Conservation (phyloP, 2,113 vertebrate genomes). For the Zosterops pallidus region DNA sequence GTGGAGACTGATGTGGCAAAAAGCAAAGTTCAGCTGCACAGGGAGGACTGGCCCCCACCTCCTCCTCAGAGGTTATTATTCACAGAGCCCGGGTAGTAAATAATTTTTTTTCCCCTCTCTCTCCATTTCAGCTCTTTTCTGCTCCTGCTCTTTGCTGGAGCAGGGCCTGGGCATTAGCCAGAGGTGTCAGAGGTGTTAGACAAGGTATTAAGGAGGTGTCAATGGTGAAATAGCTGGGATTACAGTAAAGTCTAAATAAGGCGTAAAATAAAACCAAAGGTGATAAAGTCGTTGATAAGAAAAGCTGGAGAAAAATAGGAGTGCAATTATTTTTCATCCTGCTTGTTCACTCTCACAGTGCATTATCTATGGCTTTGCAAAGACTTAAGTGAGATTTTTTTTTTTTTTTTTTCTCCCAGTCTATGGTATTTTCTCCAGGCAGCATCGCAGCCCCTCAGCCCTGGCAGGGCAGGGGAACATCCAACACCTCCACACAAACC, state of each 20-base stretch:
- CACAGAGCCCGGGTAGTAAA: background rate
- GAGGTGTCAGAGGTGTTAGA: conserved; percentile 57
- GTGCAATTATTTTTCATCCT: conserved; percentile 60
- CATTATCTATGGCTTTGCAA: conserved; percentile 52
- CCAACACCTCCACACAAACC: background rate
- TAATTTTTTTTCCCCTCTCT: background rate
- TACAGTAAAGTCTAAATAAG: conserved; percentile 71
- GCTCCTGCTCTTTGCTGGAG: background rate
- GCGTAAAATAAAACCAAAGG: conserved; percentile 62
- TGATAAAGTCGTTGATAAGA: conserved; percentile 65
- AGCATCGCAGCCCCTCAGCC: background rate
- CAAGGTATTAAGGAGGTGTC: conserved; percentile 72
- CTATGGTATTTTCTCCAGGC: background rate
- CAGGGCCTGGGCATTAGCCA: conserved; percentile 19
- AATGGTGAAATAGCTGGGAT: conserved; percentile 61
- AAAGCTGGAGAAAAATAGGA: conserved; percentile 45
- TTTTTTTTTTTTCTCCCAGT: background rate
- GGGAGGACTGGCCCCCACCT: background rate
- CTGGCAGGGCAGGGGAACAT: background rate
- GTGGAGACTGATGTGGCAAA: background rate
- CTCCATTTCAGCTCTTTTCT: background rate
- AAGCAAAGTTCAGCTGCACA: background rate
- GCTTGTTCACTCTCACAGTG: conserved; percentile 30
- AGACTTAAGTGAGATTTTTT: conserved; percentile 16
- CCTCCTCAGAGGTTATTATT: background rate